phyloP scores from a whole-genome alignment of 2,113 vertebrate genomes.

The Neolamprologus ventralis region DNA sequence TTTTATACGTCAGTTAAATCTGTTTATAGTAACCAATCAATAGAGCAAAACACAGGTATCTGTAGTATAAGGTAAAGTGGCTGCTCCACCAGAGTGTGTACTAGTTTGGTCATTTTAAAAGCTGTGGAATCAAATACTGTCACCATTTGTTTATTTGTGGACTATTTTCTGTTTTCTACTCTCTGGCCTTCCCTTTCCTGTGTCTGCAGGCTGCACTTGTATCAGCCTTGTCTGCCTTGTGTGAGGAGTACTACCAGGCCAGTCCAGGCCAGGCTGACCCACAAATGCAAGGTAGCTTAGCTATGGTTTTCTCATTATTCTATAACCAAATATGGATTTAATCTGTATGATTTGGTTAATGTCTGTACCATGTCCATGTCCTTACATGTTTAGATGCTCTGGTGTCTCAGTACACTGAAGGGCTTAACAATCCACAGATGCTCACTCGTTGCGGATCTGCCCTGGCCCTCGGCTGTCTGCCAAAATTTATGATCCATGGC shows the following conservation, averaged over 20 bases:
- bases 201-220: constrained; percentile 75
- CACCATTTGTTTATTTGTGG: background rate
- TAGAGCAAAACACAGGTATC: background rate
- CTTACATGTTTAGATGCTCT: constrained; percentile 67
- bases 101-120: background rate
- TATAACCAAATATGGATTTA: background rate
- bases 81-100: background rate
- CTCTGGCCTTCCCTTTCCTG: background rate
- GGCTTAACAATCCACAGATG: constrained; percentile 78
- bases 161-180: background rate
- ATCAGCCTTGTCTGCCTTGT: constrained; percentile 78
- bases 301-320: background rate
- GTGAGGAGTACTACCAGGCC: constrained; percentile 75
- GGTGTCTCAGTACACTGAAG: constrained; percentile 73
- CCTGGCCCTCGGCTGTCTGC: constrained; percentile 84
- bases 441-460: constrained; percentile 85
- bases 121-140: background rate
- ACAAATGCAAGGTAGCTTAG: constrained; percentile 73
- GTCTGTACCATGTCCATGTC: background rate
- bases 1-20: background rate
- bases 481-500: constrained; percentile 76
- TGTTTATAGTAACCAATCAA: background rate
- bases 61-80: background rate
- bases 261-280: constrained; percentile 64
- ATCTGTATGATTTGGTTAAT: background rate